phyloP scores from a whole-genome alignment of 2,888 invertebrate genomes.

The Caenorhabditis virilis region DNA sequence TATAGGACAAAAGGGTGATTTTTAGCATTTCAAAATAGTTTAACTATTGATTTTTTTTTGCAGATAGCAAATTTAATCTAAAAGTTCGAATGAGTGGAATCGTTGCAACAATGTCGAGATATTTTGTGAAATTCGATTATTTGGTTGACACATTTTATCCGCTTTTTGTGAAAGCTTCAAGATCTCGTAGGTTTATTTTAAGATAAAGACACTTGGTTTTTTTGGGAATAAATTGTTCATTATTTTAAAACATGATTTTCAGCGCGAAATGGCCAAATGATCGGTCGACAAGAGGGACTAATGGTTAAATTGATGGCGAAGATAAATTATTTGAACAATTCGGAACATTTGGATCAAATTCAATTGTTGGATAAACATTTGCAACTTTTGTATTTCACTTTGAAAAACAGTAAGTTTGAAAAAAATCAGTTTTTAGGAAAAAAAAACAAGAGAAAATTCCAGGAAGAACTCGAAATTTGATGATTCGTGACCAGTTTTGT shows the following conservation, averaged over 20 bases:
- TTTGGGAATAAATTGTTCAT: neutral
- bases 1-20: conserved; percentile 17
- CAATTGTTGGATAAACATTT: conserved; percentile 48
- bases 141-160: conserved; percentile 17
- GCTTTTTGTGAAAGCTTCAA: conserved; percentile 23
- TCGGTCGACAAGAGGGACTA: conserved; percentile 47
- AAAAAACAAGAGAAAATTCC: conserved; percentile 7
- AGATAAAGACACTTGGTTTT: no score
- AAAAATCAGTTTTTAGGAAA: neutral
- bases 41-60: no score
- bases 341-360: conserved; percentile 19
- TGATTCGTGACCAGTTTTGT: conserved; percentile 38
- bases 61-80: conserved; percentile 53
- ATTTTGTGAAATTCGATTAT: conserved; percentile 16
- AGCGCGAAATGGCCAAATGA: conserved; percentile 57
- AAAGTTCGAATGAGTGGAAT: conserved; percentile 59
- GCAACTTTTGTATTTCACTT: conserved; percentile 57
- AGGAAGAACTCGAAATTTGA: conserved; percentile 35
- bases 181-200: conserved; percentile 34
- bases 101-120: conserved; percentile 27
- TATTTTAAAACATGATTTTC: conserved; percentile 12
- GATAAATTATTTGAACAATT: conserved; percentile 11
- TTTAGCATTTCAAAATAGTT: neutral
- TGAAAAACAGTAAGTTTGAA: conserved; percentile 60
- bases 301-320: conserved; percentile 15